Conservation (phyloP, 2,797 vertebrate genomes). For the Cynodonichthys magdalenae region DNA sequence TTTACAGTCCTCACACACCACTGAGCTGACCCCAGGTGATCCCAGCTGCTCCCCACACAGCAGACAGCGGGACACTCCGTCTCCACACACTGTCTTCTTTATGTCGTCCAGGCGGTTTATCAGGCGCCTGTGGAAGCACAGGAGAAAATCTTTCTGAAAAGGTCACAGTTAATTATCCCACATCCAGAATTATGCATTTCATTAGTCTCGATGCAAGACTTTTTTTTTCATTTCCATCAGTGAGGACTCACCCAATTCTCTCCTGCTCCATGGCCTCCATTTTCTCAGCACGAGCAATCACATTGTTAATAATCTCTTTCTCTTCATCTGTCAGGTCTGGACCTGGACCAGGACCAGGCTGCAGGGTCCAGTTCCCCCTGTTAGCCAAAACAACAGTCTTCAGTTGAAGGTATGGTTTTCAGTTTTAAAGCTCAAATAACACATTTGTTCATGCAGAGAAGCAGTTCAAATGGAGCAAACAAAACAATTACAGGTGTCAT, state of each 20-base stretch:
- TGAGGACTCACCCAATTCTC: conserved; percentile 89
- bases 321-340: conserved; percentile 94
- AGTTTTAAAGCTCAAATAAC: conserved; percentile 15
- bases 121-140: conserved; percentile 83
- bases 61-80: conserved; percentile 92
- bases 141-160: conserved; percentile 31
- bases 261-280: conserved; percentile 99
- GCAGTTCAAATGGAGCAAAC: not conserved
- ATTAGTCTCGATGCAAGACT: not conserved
- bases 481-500: conserved; percentile 19
- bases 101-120: conserved; percentile 94
- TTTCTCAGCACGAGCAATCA: conserved; percentile 94
- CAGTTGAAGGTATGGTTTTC: conserved; percentile 2
- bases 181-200: conserved; percentile 6
- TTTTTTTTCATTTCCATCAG: too few relatives aligned
- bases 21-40: conserved; percentile 84
- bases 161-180: conserved; percentile 30
- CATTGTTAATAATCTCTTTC: conserved; percentile 95
- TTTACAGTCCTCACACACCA: conserved; percentile 98
- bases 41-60: conserved; percentile 95
- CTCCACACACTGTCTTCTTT: conserved; percentile 91
- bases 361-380: conserved; percentile 75
- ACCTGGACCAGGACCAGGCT: conserved; percentile 68
- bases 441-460: conserved; percentile 9
- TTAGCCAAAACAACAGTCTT: conserved; percentile 47